Evolutionary conservation across 2,888 invertebrate species (phyloP), one percentile per base, ranked within the genome.

Genomic region (Neelides folsomi): DNA sequence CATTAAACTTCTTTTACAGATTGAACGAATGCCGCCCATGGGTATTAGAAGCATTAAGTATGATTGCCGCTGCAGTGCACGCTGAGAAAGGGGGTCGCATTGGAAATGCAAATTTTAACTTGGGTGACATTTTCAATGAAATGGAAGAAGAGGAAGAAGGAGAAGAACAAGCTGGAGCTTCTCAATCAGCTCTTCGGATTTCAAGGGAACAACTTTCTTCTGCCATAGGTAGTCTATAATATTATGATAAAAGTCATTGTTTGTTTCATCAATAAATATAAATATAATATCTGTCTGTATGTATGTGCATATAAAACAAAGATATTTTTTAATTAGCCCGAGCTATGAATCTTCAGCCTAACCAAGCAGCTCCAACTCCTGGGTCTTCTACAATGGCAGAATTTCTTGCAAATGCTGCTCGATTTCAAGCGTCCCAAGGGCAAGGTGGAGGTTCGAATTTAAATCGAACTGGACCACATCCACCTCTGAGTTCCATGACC

Each of bases 11-110:
- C n/a, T n/a, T n/a, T n/a, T n/a, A n/a, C n/a, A 77, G 82, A 55
- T 77, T 83, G 5, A 77, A 81, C 1, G 76, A 78, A 49, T 74
- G 77, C 0, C 82, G 85, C 66, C 86, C 85, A 1, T 75, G 79
- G 34, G 71, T 86, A 52, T 78, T 81, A 0, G 79, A 79, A 56
- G 84, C 83, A 1, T 76, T 83, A 8, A 75, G 79, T 58, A 77
- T 79, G 56, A 75, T 86, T 27, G 79, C 81, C 10, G 69, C 80
- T 63, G 70, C 75, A 66, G 71, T 77, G 66, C 71, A 75, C 71
- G 20, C 9, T 35, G 27, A 44, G 9, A 27, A 27, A 27, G 27
- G 27, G 7, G 27, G 27, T 27, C 27, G 27, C 27, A 27, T 27
- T 7, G 4, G 27, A 27, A 27, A 27, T 27, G 27, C 27, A 27